Conservation (phyloP, 2,888 invertebrate genomes). For the Cylloceria caligata region DNA sequence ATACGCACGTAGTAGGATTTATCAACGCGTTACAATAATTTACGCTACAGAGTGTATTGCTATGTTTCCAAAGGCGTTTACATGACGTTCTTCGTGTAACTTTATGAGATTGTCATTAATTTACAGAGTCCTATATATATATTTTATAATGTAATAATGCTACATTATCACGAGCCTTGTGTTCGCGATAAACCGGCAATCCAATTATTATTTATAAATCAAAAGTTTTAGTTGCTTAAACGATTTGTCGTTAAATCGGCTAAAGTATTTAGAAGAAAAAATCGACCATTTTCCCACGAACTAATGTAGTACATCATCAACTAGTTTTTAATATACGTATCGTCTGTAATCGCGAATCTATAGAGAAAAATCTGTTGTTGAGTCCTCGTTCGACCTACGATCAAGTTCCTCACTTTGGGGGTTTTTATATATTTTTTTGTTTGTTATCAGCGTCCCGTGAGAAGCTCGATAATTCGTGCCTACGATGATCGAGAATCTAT, state of each 20-base stretch:
- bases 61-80: constrained; percentile 54
- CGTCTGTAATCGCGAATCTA: constrained; percentile 5
- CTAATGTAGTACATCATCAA: neutral
- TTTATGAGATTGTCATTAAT: constrained; percentile 50
- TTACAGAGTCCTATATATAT: constrained; percentile 28
- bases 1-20: constrained; percentile 29
- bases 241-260: neutral
- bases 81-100: constrained; percentile 49
- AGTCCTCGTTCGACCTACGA: constrained; percentile 25
- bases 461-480: constrained; percentile 26
- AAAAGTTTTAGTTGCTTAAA: neutral
- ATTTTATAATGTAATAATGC: too few relatives aligned
- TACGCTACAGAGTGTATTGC: constrained; percentile 45
- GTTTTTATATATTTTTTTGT: too few relatives aligned
- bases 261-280: neutral
- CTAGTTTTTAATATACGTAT: constrained; percentile 1
- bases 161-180: too few relatives aligned
- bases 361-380: constrained; percentile 17
- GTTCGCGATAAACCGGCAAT: too few relatives aligned
- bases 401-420: constrained; percentile 3
- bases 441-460: constrained; percentile 6
- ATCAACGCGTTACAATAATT: constrained; percentile 47
- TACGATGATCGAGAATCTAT: constrained; percentile 37
- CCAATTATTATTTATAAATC: constrained; percentile 17
- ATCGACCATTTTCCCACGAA: constrained; percentile 17